Base-by-base conservation (phyloP, 2,113 vertebrate species). In the Cygnus buccinator region DNA sequence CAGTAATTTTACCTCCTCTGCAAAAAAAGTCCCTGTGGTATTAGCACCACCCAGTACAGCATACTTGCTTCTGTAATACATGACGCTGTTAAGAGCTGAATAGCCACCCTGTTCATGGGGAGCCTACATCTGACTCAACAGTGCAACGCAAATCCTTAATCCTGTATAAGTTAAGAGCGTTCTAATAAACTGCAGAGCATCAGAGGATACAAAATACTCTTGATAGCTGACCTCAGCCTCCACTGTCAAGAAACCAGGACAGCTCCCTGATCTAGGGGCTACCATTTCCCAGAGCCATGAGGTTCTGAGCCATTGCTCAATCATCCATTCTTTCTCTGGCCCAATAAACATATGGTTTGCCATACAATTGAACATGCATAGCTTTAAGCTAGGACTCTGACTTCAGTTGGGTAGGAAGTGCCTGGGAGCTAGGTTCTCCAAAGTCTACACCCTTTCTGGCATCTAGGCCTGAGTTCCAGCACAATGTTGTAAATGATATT, bases 161-260 rank as follows among this genome's bases (percentile, higher is more conserved):
- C 57, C 65, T 9, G 5, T 57, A 33, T 6, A 70, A 26, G 14
- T 57, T 55, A 81, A 2, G 3, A 28, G 33, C 21, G 29, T 82
- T 12, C 61, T 73, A 66, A 63, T 23, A 44, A 44, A 70, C 26
- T 39, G 52, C 48, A 78, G 55, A 71, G 6, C 20, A 65, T 41
- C 17, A 82, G 55, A 68, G 28, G 15, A 20, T 0, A 43, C 46
- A 25, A 76, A 55, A 50, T 44, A 19, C 13, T 78, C 26, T 13
- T 29, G 8, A 20, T 35, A n/a, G 12, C 41, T 89, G 46, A 48
- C 3, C 63, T 73, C 52, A 90, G 20, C 29, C 31, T 86, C 48
- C 59, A 28, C 19, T 10, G 0, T 7, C 0, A 0, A 71, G 59
- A 26, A 2, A 17, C 5, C 2, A 4, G 8, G 18, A 71, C 41